Base-by-base conservation (phyloP, 2,797 vertebrate species). In the Taeniopygia guttata region DNA sequence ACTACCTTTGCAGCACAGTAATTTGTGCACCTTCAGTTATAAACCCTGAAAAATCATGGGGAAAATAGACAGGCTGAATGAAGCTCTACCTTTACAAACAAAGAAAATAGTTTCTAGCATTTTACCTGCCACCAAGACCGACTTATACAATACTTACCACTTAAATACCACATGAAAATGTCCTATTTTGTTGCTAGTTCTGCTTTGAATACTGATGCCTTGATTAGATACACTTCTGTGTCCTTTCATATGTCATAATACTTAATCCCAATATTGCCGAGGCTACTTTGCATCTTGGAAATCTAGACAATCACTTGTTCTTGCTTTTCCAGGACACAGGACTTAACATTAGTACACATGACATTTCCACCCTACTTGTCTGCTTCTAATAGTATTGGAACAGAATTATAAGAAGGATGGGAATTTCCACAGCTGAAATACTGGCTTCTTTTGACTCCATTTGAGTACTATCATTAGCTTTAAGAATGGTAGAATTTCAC, bases 1-100 rank as follows among this genome's bases (percentile, higher is more conserved):
- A 55, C 79, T 92, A 46, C 70, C 55, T 93, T 86, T 92, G 74
- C 45, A 91, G 68, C 74, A 86, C 79, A 95, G 93, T 95, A 89
- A 87, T 92, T 52, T 84, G 77, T 94, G 45, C 40, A 90, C 49
- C 36, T 85, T 54, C 64, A 86, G 67, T 94, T 93, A 69, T 16
- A 91, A 94, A 81, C 49, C n/a, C 36, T 88, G 84, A 58, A 85
- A 93, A 87, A 66, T 72, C 16, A 43, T n/a, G 32, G 29, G 54
- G 68, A 69, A 93, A 86, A 59, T 2, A 8, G 30, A 40, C 38
- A 80, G 48, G 16, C 30, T 86, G 48, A 88, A 80, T 26, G 25
- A 87, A 93, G 16, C 8, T 20, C 38, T 87, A 49, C 20, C 32
- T n/a, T n/a, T n/a, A 23, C 20, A 86, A 67, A 7, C 11, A 58